Base-by-base conservation (phyloP, 1,140 invertebrate species). In the Zophobas morio region DNA sequence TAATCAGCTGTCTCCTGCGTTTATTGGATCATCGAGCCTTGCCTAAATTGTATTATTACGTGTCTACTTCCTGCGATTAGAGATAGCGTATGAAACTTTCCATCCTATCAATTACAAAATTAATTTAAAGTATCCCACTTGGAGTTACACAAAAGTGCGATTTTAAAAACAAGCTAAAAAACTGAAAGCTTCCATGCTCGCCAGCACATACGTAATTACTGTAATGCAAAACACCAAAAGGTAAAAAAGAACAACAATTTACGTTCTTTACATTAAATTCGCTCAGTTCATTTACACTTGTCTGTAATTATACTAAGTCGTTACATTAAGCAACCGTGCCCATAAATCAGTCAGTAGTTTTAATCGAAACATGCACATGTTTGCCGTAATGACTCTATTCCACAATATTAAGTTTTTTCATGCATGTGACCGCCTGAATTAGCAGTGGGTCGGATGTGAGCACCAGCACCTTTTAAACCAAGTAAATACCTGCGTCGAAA, bases 401-500 rank as follows among this genome's bases (percentile, higher is more conserved):
- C 8, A 46, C 20, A 20, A 20, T 20, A 20, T 20, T 20, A 20
- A 20, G 20, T 20, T 46, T 46, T 46, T 46, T 51, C 2, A 51
- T 6, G n/a, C 49, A 51, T 20, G 20, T 20, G 20, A 20, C 20
- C 20, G 49, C n/a, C 49, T 20, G n/a, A 51, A 51, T 51, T 51
- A 51, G 3, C 49, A 2, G 35, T 4, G 8, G 35, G 54, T 57
- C 54, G 60, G 60, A 66, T 66, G 39, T 66, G 37, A 20, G 56
- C 56, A 33, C 51, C 54, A 37, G 37, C 71, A 39, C 71, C 51
- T 73, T 73, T 73, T 37, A 39, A 6, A 42, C 54, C 20, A 42
- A 73, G 71, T 56, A 73, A 73, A 53, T 73, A 53, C 6, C 32
- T 47, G 47, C 4, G 49, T 39, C 49, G 71, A 56, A 73, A 51